Evolutionary conservation across 2,888 invertebrate genomes (phyloP), one percentile per base, ranked within the genome.

Genomic region (Polymixis lichenea): DNA sequence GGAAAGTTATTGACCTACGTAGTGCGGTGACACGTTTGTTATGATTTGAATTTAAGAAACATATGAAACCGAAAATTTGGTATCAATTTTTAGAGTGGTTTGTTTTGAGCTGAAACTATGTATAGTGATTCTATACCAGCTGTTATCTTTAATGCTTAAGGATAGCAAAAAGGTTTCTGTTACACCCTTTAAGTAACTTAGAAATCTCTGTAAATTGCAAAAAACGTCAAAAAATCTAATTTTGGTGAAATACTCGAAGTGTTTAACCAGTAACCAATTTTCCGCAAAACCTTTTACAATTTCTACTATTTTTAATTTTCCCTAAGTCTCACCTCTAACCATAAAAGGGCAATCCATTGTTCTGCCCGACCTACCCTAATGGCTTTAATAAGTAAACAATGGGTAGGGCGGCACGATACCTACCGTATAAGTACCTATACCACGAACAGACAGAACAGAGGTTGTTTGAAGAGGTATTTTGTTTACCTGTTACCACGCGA

Each of bases 381-480:
- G 77, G 82, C 67, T 85, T 88, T 73, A 87, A 88, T 90, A 88
- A 88, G 86, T 88, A 90, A 89, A 90, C 90, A 90, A 88, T 84
- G 75, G 75, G 74, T 61, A 81, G 87, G 85, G 87, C 78, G 86
- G 81, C 58, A 65, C 80, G 58, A 53, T 67, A 22, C 25, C 17
- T n/a, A 13, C 38, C 55, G 25, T 8, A 28, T 13, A 60, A 19
- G 22, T 6, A 79, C 46, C n/a, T 22, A 43, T 38, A 46, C 19
- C 53, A 51, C 53, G 28, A 58, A 55, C 83, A 68, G 15, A 55
- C 83, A 68, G 15, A 49, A 55, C 79, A 67, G 15, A 49, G 53
- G 61, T 56, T 53, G 28, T 55, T 19, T 38, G 38, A 15, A 67
- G n/a, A 64, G 17, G 56, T 13, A 38, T 38, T 38, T 38, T 51